Evolutionary conservation across 2,113 vertebrate species (phyloP).

Genomic region (Coptodon bakossiorum): DNA sequence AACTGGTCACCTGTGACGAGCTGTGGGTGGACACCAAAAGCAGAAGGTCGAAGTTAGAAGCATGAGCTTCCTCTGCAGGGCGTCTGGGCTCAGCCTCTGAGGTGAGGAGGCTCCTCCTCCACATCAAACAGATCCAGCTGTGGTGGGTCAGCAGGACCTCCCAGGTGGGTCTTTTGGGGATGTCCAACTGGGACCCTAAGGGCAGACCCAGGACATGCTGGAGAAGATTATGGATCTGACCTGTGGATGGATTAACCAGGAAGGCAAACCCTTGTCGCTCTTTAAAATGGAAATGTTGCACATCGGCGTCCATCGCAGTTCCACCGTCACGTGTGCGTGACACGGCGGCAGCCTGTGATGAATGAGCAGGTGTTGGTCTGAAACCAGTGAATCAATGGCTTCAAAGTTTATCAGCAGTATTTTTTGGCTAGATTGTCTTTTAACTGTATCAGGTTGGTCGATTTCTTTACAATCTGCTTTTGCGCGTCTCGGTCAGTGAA

Average conservation of each 20-base stretch:
- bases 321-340: background rate
- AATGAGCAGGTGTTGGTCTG: background rate
- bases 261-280: background rate
- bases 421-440: background rate
- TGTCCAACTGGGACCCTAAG: background rate
- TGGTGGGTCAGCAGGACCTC: background rate
- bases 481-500: background rate
- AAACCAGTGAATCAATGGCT: background rate
- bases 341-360: rapidly evolving
- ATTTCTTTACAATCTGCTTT: background rate
- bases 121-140: background rate
- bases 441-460: rapidly evolving
- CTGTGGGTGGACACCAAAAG: background rate
- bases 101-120: background rate
- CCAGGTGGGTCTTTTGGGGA: rapidly evolving
- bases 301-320: background rate
- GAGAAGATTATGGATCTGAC: background rate
- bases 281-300: background rate
- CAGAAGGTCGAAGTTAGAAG: background rate
- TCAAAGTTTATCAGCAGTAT: background rate
- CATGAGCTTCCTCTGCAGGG: background rate
- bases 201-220: background rate
- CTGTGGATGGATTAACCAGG: background rate
- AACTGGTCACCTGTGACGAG: background rate
- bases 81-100: background rate